Base-by-base conservation (phyloP, 2,113 vertebrate genomes). In the Steatornis caripensis region DNA sequence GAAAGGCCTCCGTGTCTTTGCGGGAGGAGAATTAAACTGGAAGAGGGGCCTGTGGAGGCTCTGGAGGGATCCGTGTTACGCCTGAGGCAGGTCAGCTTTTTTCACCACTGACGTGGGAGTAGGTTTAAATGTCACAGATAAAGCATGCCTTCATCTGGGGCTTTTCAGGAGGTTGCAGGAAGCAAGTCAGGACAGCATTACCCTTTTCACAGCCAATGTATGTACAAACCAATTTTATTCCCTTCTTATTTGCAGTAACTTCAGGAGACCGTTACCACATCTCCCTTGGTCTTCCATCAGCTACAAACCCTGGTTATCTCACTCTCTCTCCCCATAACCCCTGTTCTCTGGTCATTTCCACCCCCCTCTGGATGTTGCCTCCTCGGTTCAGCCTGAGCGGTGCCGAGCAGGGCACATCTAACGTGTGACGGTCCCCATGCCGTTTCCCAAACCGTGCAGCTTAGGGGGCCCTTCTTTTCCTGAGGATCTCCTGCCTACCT, bases 31-130 rank as follows among this genome's bases (percentile, higher is more conserved):
- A 23, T 17, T 32, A 20, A 39, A 24, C 53, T 34, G 81, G 17
- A 61, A 34, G 82, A 84, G 18, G 41, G 41, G 45, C 37, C 29
- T 23, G 3, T 1, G 7, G 64, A 49, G 36, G 57, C 51, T 77
- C 34, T 1, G 0, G 30, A 43, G 21, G 62, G 41, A 49, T 45
- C 34, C 1, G 2, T 39, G 41, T 37, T 49, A 5, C 3, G 39
- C 89, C 68, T 11, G 34, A 37, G 51, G 45, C 51, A 34, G 43
- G 18, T 62, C n/a, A 57, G 32, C 12, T 45, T 66, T 61, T 34
- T 37, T 55, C 46, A 21, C 58, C 34, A 7, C 37, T 49, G 69
- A 43, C 45, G 23, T 71, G 13, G 21, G 29, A 70, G 51, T 4
- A 8, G 39, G 43, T 22, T 66, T 37, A 71, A 55, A 82, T 18